Conservation (phyloP, 2,113 vertebrate genomes). For the Engystomops pustulosus region DNA sequence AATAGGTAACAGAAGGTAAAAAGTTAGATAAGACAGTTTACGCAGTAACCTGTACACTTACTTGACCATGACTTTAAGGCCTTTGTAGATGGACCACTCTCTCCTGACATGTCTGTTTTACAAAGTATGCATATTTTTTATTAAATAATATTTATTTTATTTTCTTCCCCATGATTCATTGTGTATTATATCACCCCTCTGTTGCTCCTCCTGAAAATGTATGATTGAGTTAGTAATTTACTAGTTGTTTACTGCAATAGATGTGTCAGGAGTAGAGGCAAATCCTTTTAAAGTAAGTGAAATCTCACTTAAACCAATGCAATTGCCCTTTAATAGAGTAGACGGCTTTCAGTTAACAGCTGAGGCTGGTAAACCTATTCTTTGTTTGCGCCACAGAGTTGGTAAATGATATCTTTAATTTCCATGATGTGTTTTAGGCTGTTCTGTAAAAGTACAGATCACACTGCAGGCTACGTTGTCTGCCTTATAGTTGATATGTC, state of each 20-base stretch:
- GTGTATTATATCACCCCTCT: too few relatives aligned
- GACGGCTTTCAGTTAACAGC: not conserved
- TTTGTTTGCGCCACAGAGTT: too few relatives aligned
- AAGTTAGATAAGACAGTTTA: too few relatives aligned
- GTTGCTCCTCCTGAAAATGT: too few relatives aligned
- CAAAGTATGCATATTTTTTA: not conserved
- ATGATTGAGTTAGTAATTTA: too few relatives aligned
- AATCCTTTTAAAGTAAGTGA: too few relatives aligned
- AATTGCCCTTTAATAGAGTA: not conserved
- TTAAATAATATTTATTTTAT: too few relatives aligned
- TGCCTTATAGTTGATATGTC: not conserved
- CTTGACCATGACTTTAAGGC: too few relatives aligned
- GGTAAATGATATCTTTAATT: not conserved
- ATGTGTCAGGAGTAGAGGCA: not conserved
- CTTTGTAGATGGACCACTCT: not conserved
- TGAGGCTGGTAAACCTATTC: not conserved
- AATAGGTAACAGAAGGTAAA: too few relatives aligned
- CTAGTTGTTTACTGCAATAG: too few relatives aligned
- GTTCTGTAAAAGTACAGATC: not conserved
- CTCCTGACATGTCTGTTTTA: not conserved
- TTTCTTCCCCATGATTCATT: too few relatives aligned
- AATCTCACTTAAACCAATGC: not conserved
- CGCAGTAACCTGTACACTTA: too few relatives aligned
- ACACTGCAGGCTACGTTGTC: not conserved
- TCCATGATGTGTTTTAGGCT: not conserved